Conservation (phyloP, 2,888 invertebrate genomes). For the Bruchidius siliquastri region DNA sequence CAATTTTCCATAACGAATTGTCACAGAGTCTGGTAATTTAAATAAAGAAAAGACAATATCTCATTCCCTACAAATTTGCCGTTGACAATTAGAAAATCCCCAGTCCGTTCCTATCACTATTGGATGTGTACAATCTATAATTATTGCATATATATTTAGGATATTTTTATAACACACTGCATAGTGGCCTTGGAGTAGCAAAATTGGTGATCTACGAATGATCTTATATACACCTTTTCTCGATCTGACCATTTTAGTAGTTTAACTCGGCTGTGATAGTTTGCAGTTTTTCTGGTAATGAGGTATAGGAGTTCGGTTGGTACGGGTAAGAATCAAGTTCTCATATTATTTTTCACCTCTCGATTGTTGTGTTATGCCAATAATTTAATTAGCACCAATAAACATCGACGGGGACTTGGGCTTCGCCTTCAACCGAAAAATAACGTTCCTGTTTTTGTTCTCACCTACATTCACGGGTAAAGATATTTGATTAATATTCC, state of each 20-base stretch:
- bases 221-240: neutral
- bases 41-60: too few relatives aligned
- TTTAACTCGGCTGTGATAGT: neutral
- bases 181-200: neutral
- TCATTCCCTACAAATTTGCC: neutral
- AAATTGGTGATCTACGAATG: neutral
- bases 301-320: neutral
- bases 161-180: neutral
- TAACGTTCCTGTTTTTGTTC: too few relatives aligned
- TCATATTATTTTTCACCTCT: too few relatives aligned
- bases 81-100: neutral
- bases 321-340: neutral
- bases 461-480: too few relatives aligned
- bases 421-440: too few relatives aligned
- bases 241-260: neutral
- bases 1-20: too few relatives aligned
- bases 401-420: too few relatives aligned
- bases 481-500: too few relatives aligned
- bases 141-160: neutral
- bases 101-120: neutral
- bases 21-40: too few relatives aligned
- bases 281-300: neutral
- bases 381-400: too few relatives aligned
- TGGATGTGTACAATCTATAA: neutral
- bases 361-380: too few relatives aligned